Percentiles rank a stretch among this genome's conserved stretches.
These are phyloP conservation scores for Penaeus chinensis DNA, from an alignment of 1,140 invertebrate genomes.

Conservation along the genomic window DNA sequence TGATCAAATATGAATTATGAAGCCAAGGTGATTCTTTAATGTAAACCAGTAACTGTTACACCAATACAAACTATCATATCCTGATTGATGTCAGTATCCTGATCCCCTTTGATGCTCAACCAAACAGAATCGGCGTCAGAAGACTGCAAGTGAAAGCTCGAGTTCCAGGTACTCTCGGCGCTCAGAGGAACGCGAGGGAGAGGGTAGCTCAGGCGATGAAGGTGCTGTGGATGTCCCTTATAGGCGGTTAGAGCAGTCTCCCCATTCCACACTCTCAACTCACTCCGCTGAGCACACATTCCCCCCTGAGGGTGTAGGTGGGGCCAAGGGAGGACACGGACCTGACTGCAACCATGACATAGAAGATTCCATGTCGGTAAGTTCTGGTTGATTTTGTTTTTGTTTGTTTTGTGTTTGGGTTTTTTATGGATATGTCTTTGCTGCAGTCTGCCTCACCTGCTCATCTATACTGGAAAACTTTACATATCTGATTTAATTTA, in stretches of 20 bases:
- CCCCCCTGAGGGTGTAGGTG: slow-evolving; percentile 51
- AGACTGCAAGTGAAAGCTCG: slow-evolving; percentile 49
- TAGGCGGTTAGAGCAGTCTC: background rate
- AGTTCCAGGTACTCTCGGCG: slow-evolving; percentile 30
- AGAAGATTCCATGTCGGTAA: slow-evolving; percentile 49
- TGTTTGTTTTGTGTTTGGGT: too few relatives aligned
- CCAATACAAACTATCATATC: too few relatives aligned
- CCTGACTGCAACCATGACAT: slow-evolving; percentile 36
- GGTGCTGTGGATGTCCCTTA: background rate
- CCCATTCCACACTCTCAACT: slow-evolving; percentile 7
- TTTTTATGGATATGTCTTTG: too few relatives aligned
- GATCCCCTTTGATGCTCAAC: too few relatives aligned
- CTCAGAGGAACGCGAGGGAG: slow-evolving; percentile 40
- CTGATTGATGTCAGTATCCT: too few relatives aligned
- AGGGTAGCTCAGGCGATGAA: slow-evolving; percentile 44
- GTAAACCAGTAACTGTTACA: too few relatives aligned
- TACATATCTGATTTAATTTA: too few relatives aligned
- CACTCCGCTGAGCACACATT: slow-evolving; percentile 26
- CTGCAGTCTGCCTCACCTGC: too few relatives aligned
- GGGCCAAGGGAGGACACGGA: slow-evolving; percentile 35
- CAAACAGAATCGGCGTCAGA: slow-evolving; percentile 46
- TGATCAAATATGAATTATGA: too few relatives aligned
- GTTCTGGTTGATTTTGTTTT: background rate
- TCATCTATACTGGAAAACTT: too few relatives aligned
- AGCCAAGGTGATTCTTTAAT: too few relatives aligned